Percentiles rank a stretch among this genome's conserved stretches.
These are phyloP conservation scores for Amblyjoppa fuscipennis DNA, from an alignment of 2,888 invertebrate genomes.

Conservation along the genomic window DNA sequence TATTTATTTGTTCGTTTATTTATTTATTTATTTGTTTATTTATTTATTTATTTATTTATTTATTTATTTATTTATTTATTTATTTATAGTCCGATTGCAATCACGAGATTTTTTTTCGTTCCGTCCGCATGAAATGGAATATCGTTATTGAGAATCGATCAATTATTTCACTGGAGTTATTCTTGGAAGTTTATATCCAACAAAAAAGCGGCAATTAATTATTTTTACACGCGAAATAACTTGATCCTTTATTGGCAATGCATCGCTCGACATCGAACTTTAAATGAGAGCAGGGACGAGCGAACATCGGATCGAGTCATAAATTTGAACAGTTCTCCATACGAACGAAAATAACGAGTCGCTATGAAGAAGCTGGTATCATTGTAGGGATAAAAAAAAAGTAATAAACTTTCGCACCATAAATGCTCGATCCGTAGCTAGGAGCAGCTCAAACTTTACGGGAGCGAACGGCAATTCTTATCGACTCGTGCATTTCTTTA, in stretches of 20 bases:
- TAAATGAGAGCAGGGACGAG: not conserved
- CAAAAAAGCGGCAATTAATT: not conserved
- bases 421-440: no score
- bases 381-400: no score
- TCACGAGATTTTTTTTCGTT: not conserved
- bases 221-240: not conserved
- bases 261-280: not conserved
- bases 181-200: not conserved
- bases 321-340: no score
- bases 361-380: no score
- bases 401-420: no score
- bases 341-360: no score
- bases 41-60: no score
- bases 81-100: not conserved
- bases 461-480: no score
- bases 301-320: not conserved
- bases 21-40: no score
- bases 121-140: not conserved
- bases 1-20: no score
- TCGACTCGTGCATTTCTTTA: no score
- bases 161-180: not conserved
- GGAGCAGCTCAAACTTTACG: no score
- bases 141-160: not conserved
- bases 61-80: not conserved
- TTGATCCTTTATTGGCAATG: not conserved